Base-by-base conservation (phyloP, 2,113 vertebrate species). In the Dryoscopus gambensis region DNA sequence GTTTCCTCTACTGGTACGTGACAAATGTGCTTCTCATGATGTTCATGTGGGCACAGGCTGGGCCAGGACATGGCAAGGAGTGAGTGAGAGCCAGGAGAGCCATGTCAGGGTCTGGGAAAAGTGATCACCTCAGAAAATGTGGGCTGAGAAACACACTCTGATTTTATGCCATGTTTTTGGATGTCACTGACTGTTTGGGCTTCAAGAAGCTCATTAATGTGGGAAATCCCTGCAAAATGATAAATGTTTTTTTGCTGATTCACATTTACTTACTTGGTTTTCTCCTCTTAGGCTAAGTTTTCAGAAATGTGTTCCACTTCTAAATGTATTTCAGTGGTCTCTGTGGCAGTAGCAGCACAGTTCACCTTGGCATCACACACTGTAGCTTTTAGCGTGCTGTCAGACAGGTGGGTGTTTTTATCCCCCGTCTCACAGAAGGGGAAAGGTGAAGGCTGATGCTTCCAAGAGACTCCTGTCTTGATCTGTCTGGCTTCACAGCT, bases 311-410 rank as follows among this genome's bases (percentile, higher is more conserved):
- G 3, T 74, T 81, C 37, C 7, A 9, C 24, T 70, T 92, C 24
- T 25, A n/a, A 52, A 27, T 53, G 6, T 3, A 11, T 71, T 78
- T 28, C 5, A 37, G 28, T 46, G 57, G 31, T 64, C 79, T 75
- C 31, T 56, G 0, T 31, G 39, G 10, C 22, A 37, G 23, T 47
- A 39, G 11, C 42, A 42, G 21, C 40, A 11, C 39, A 23, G 49
- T 31, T 93, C 46, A 31, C 40, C 4, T 31, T 33, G 40, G 21
- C 2, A 0, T 50, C 2, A 4, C 55, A 13, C 15, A 0, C 25
- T 35, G 8, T 8, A 4, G 30, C 25, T 23, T 73, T 57, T 21
- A 67, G 24, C 0, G 0, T 6, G 16, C 59, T 90, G 28, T 40
- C 39, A 11, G 28, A 44, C 20, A 53, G 55, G n/a, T 56, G 40